Evolutionary conservation across 2,113 vertebrate genomes (phyloP), one percentile per base, ranked within the genome.

Genomic region (Egretta garzetta): DNA sequence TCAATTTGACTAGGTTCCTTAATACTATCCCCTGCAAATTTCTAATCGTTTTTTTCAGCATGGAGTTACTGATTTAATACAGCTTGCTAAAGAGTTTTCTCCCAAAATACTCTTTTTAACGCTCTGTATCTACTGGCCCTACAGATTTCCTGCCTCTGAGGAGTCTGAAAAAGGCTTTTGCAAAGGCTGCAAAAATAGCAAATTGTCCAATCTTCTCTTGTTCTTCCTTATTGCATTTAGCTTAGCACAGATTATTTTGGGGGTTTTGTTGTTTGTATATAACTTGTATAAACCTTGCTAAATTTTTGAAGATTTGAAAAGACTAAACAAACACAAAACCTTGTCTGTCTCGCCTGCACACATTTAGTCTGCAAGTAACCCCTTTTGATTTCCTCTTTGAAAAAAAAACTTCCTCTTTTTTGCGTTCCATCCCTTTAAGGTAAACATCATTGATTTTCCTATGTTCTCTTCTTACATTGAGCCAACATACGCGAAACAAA

Each of bases 291-390:
- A 82, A 79, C n/a, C 28, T 81, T 62, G 63, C 10, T 14, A 17
- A 72, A 6, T 12, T n/a, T 81, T 63, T n/a, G 73, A 93, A 62
- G 21, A 77, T 72, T 32, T 64, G 4, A 47, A 67, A 79, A 76
- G 53, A 62, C 73, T 63, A 50, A 93, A 86, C 79, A 88, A 85
- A 76, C 45, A 53, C 24, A 70, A 66, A 67, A 4, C 43, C 20
- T 50, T 2, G 8, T 8, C 49, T 8, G 19, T 32, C 62, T 86
- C 1, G 5, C 32, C 30, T 43, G 43, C 47, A 41, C 0, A 0
- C 28, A 28, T n/a, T 91, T 67, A 41, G 17, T 30, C 60, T 82
- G 60, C 52, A 60, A 52, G 14, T 16, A 88, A 43, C 18, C 74
- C 56, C 43, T 66, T 83, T 72, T 19, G 4, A 52, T 85, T 96